Conservation (phyloP, 1,140 invertebrate species). For the Drosophila athabasca region DNA sequence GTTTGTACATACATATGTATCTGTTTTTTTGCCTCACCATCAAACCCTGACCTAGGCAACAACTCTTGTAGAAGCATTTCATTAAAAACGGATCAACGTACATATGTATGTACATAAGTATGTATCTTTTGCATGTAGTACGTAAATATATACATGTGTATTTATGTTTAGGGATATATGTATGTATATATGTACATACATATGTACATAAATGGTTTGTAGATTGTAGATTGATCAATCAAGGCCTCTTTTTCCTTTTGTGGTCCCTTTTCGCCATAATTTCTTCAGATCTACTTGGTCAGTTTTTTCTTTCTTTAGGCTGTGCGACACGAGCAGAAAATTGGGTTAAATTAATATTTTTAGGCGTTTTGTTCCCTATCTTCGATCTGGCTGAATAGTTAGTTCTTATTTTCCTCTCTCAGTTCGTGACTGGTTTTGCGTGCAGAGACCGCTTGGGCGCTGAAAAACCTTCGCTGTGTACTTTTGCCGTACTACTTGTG, state of each 20-base stretch:
- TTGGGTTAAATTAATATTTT: conserved; percentile 71
- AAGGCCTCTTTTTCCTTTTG: conserved; percentile 15
- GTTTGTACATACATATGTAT: too few relatives aligned
- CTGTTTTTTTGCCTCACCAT: too few relatives aligned
- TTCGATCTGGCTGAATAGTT: conserved; percentile 20
- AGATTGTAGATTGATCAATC: conserved; percentile 13
- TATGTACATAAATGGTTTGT: background rate
- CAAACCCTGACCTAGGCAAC: conserved; percentile 48
- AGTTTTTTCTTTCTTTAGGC: conserved; percentile 45
- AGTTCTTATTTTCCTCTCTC: conserved; percentile 36
- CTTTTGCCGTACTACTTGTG: background rate
- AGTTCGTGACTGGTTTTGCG: conserved; percentile 74
- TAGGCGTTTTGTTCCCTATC: conserved; percentile 51
- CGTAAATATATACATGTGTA: too few relatives aligned
- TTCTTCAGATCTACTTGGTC: conserved; percentile 37
- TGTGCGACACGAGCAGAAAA: conserved; percentile 52
- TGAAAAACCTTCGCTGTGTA: conserved; percentile 40
- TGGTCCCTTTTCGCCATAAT: conserved; percentile 4
- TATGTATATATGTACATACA: background rate
- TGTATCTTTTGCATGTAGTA: too few relatives aligned
- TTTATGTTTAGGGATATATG: background rate
- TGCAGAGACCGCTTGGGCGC: conserved; percentile 45
- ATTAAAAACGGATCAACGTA: background rate
- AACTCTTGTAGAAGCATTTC: background rate
- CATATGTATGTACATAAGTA: too few relatives aligned